These are phyloP conservation scores for Erythrolamprus reginae DNA, from an alignment of 2,113 vertebrate genomes.

Conservation along the genomic window DNA sequence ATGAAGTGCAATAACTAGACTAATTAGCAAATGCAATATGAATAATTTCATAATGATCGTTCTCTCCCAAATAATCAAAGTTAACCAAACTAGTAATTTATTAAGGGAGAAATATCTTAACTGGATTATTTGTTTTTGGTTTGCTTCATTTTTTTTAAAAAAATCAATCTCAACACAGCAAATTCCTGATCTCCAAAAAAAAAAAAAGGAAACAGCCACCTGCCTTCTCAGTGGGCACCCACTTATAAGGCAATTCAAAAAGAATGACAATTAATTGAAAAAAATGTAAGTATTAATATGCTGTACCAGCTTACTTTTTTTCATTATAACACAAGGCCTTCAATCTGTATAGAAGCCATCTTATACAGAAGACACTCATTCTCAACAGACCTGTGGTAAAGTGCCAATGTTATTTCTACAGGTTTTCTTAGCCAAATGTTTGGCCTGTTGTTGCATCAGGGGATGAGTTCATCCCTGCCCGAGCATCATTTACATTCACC, in stretches of 20 bases:
- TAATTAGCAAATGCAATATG: constrained; percentile 69
- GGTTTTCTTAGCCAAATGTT: constrained; percentile 87
- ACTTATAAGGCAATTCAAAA: constrained; percentile 68
- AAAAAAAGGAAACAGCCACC: constrained; percentile 58
- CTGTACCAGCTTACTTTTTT: constrained; percentile 72
- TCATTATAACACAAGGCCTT: constrained; percentile 70
- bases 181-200: constrained; percentile 65
- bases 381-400: constrained; percentile 89
- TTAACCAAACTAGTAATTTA: constrained; percentile 69
- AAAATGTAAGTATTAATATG: constrained; percentile 71
- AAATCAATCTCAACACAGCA: constrained; percentile 67
- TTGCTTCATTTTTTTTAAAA: constrained; percentile 59
- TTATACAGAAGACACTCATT: constrained; percentile 74
- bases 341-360: constrained; percentile 75
- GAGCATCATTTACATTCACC: constrained; percentile 90
- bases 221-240: constrained; percentile 66
- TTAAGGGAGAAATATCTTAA: constrained; percentile 63
- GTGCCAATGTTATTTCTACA: constrained; percentile 81
- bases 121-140: constrained; percentile 44
- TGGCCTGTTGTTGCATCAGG: constrained; percentile 92
- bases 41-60: constrained; percentile 68
- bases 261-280: constrained; percentile 65
- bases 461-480: constrained; percentile 93
- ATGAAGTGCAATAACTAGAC: constrained; percentile 70
- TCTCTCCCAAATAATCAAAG: constrained; percentile 68